Conservation (phyloP, 1,140 invertebrate genomes). For the Drosophila nebulosa region DNA sequence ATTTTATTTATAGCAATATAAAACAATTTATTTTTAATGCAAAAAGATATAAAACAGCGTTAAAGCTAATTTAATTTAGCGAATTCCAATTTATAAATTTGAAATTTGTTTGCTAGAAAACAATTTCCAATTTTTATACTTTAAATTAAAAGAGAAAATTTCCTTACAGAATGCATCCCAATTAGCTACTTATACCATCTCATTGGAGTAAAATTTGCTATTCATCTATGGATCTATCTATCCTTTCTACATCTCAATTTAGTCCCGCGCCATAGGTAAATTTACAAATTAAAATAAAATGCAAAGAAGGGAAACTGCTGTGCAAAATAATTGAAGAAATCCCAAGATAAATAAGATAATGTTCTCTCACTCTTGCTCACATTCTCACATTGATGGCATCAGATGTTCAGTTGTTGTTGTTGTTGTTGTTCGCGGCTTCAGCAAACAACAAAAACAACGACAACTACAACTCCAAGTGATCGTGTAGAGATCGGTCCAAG, state of each 20-base stretch:
- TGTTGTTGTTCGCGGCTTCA: conserved; percentile 58
- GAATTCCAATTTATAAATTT: too few species aligned
- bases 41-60: too few species aligned
- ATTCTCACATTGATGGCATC: conserved; percentile 65
- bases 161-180: too few species aligned
- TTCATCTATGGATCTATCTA: background rate
- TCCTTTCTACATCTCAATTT: background rate
- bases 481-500: conserved; percentile 51
- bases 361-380: conserved; percentile 11
- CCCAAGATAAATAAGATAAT: conserved; percentile 44
- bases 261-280: background rate
- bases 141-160: too few species aligned
- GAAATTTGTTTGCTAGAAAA: too few species aligned
- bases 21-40: too few species aligned
- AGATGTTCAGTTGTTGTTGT: conserved; percentile 18
- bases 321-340: background rate
- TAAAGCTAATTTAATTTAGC: too few species aligned
- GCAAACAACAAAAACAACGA: conserved; percentile 52
- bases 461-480: conserved; percentile 11
- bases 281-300: background rate
- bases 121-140: too few species aligned
- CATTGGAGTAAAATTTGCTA: background rate
- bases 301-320: conserved; percentile 23
- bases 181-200: too few species aligned
- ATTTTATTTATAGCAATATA: too few species aligned